These are phyloP conservation scores for Agrotis puta DNA, from an alignment of 2,888 invertebrate genomes.

Conservation along the genomic window DNA sequence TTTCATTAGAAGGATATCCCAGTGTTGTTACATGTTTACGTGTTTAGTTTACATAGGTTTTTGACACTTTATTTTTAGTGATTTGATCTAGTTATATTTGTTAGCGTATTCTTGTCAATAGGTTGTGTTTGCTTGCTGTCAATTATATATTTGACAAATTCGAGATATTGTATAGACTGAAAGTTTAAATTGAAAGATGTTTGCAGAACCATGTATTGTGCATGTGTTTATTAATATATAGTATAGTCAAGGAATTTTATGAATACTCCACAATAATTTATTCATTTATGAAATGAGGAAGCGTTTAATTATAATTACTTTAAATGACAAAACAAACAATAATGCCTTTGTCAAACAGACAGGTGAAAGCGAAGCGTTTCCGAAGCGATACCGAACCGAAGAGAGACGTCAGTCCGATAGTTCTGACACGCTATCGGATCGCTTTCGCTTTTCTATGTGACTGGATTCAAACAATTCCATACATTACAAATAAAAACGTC, in stretches of 20 bases:
- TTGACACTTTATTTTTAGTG: conserved; percentile 9
- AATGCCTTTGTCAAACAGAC: too few species aligned
- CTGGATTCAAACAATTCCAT: too few species aligned
- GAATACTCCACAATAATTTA: neutral
- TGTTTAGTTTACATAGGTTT: conserved; percentile 3
- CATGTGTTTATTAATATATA: too few species aligned
- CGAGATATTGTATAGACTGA: neutral
- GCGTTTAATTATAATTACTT: too few species aligned
- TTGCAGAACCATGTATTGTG: neutral
- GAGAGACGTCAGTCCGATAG: too few species aligned
- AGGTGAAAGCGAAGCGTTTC: too few species aligned
- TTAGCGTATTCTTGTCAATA: conserved; percentile 5
- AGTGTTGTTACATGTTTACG: conserved; percentile 4
- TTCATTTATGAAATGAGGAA: neutral
- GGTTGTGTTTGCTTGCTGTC: neutral
- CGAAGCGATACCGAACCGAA: too few species aligned
- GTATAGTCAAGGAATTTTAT: neutral
- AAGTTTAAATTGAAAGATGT: neutral
- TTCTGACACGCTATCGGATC: too few species aligned
- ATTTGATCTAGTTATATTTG: conserved; percentile 3
- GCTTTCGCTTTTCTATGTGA: too few species aligned
- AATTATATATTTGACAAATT: neutral
- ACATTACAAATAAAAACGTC: too few species aligned
- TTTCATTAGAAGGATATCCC: conserved; percentile 43
- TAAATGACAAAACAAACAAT: too few species aligned